These are phyloP conservation scores for Coracopsis vasa DNA, from an alignment of 2,113 vertebrate genomes.

Conservation along the genomic window DNA sequence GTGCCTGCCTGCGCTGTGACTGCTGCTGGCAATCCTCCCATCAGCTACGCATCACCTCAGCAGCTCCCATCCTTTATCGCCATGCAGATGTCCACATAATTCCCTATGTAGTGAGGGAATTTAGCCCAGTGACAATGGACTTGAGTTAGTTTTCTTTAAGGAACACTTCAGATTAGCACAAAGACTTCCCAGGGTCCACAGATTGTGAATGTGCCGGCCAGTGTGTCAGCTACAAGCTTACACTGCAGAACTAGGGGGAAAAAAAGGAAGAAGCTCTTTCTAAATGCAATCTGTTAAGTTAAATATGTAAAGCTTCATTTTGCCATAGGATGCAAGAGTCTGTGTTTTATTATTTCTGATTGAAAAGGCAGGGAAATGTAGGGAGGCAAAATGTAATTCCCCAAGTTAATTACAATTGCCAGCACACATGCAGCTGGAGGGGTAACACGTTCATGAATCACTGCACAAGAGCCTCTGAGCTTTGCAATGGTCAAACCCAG, in stretches of 20 bases:
- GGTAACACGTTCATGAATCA: background rate
- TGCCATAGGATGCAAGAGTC: background rate
- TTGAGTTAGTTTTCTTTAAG: background rate
- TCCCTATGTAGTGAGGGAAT: background rate
- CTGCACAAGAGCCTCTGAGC: background rate
- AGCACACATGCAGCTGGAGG: background rate
- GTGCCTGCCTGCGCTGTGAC: fast-evolving
- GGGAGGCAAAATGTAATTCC: conserved; percentile 37
- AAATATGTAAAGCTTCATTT: conserved; percentile 45
- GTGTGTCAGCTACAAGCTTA: background rate
- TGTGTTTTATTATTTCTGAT: conserved; percentile 20
- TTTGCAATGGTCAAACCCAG: background rate
- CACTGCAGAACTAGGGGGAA: fast-evolving
- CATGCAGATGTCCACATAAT: background rate
- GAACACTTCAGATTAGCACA: background rate
- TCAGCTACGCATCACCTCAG: fast-evolving
- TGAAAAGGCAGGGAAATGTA: conserved; percentile 20
- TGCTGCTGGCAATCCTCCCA: background rate
- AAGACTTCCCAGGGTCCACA: background rate
- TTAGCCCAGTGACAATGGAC: background rate
- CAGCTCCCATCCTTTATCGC: background rate
- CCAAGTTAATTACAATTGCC: conserved; percentile 11
- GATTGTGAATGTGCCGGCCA: background rate
- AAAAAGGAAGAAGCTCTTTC: background rate
- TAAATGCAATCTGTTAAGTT: background rate